phyloP scores from a whole-genome alignment of 2,113 vertebrate species.

The Aegotheles bennettii region DNA sequence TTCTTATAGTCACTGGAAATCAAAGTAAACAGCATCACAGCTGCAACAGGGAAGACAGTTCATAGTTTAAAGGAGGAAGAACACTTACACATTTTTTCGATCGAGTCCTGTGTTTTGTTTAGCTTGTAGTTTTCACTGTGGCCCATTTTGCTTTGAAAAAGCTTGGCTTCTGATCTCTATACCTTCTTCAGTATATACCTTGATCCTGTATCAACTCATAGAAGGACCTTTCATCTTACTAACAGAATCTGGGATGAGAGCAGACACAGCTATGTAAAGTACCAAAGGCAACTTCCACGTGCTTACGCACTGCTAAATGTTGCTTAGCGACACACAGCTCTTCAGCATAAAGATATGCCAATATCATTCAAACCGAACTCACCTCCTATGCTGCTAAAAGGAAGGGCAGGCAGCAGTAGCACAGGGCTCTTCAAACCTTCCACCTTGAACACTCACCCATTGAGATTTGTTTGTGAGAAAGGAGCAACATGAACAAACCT shows the following conservation, averaged over 20 bases:
- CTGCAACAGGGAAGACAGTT: neutral
- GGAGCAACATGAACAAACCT: neutral
- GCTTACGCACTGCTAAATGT: neutral
- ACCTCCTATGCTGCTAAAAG: neutral
- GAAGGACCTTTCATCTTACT: constrained; percentile 28
- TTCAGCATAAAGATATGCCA: neutral
- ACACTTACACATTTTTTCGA: neutral
- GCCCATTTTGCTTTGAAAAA: constrained; percentile 1
- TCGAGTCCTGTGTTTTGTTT: neutral
- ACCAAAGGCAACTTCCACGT: neutral
- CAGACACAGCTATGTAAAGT: neutral
- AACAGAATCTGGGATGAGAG: neutral
- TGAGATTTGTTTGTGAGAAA: neutral
- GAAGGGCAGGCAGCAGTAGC: neutral
- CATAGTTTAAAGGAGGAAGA: neutral
- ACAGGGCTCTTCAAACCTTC: neutral
- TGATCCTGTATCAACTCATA: neutral
- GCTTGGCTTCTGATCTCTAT: neutral
- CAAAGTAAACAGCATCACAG: neutral
- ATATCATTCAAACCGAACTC: neutral
- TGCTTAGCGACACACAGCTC: constrained; percentile 2
- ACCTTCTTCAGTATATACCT: neutral
- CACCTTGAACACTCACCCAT: neutral
- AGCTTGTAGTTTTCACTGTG: neutral
- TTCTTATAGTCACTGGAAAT: neutral